Evolutionary conservation across 2,888 invertebrate species (phyloP).

Genomic region (Mesorhabditis spiculigera): DNA sequence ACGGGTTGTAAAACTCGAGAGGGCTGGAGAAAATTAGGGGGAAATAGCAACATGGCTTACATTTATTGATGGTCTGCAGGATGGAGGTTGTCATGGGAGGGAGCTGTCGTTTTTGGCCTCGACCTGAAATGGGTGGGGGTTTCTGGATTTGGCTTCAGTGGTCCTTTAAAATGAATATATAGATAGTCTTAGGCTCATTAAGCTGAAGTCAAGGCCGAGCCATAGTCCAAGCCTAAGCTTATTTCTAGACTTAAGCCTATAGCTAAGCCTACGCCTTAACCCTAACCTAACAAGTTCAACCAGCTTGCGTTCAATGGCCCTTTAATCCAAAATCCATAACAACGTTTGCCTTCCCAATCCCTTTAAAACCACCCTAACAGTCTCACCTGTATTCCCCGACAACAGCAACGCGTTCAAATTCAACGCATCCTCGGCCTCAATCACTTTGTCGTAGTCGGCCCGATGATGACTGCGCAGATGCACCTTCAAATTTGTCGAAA

Average conservation of each 20-base stretch:
- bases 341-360: not conserved
- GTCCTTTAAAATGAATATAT: too few relatives aligned
- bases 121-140: not conserved
- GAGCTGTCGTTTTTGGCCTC: slow-evolving; percentile 12
- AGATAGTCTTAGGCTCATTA: too few relatives aligned
- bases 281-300: too few relatives aligned
- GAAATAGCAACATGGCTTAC: slow-evolving; percentile 19
- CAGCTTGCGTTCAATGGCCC: too few relatives aligned
- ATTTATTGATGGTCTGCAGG: slow-evolving; percentile 42
- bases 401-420: slow-evolving; percentile 40
- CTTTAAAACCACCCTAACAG: slow-evolving; percentile 12
- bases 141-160: not conserved
- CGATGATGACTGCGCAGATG: slow-evolving; percentile 51
- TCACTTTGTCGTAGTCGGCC: slow-evolving; percentile 47
- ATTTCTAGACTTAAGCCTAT: too few relatives aligned
- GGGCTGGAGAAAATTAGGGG: not conserved
- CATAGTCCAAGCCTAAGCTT: too few relatives aligned
- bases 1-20: not conserved
- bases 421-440: slow-evolving; percentile 46
- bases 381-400: slow-evolving; percentile 34
- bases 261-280: too few relatives aligned
- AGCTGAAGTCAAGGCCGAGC: too few relatives aligned
- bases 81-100: slow-evolving; percentile 46
- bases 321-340: not conserved
- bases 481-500: slow-evolving; percentile 52